Evolutionary conservation across 2,113 vertebrate genomes (phyloP).

Genomic region (Electrona antarctica): DNA sequence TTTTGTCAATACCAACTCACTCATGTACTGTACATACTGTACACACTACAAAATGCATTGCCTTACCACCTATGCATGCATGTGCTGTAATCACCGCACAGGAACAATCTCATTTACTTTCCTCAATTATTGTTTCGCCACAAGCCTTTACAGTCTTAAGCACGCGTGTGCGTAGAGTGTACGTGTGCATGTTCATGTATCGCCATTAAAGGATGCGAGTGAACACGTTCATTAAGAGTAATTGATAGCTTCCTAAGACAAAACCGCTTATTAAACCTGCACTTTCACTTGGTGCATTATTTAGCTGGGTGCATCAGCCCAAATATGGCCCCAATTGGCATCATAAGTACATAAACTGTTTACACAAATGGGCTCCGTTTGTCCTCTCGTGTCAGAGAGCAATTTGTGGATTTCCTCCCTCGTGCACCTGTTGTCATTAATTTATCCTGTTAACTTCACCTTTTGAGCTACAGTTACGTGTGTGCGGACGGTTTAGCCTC

Average conservation of each 20-base stretch:
- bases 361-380: constrained; percentile 39
- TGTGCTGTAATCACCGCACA: too few species aligned
- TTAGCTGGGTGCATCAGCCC: constrained; percentile 53
- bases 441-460: constrained; percentile 35
- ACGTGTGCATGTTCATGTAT: not conserved
- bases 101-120: too few species aligned
- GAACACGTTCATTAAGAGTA: constrained; percentile 46
- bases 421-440: constrained; percentile 31
- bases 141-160: not conserved
- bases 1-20: too few species aligned
- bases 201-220: constrained; percentile 5
- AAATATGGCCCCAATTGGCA: constrained; percentile 29
- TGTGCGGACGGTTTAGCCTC: not conserved
- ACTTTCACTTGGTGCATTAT: constrained; percentile 61
- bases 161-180: constrained; percentile 1
- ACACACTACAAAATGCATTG: too few species aligned
- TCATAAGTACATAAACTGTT: constrained; percentile 58
- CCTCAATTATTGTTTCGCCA: too few species aligned
- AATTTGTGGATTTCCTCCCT: constrained; percentile 36
- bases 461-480: constrained; percentile 6
- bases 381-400: constrained; percentile 38
- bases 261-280: constrained; percentile 64
- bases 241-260: constrained; percentile 39
- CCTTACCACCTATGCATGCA: too few species aligned
- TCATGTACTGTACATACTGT: too few species aligned